phyloP scores from a whole-genome alignment of 2,113 vertebrate species.

The Malurus alboscapulatus region DNA sequence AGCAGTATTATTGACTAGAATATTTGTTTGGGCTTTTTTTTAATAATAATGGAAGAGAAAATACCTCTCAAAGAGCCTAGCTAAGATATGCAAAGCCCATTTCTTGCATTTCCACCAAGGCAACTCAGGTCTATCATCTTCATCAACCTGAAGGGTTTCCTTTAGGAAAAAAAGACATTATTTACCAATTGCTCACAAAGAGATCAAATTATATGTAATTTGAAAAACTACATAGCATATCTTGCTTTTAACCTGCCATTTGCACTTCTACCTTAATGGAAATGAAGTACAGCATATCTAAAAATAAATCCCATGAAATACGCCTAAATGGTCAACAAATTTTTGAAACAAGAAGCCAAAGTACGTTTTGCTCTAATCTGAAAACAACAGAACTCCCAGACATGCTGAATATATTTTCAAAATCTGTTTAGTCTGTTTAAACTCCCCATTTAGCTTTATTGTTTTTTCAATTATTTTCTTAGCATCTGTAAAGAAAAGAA shows the following conservation, averaged over 20 bases:
- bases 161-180: slow-evolving; percentile 32
- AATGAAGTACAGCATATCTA: background rate
- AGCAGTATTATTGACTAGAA: background rate
- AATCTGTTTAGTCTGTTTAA: background rate
- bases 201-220: background rate
- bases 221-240: background rate
- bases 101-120: slow-evolving; percentile 99
- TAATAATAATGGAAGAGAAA: background rate
- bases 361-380: background rate
- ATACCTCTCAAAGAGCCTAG: slow-evolving; percentile 96
- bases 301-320: background rate
- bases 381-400: background rate
- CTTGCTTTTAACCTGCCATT: background rate
- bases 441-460: background rate
- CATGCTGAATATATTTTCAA: background rate
- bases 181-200: background rate
- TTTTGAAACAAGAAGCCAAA: background rate
- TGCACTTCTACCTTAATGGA: background rate
- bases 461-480: background rate
- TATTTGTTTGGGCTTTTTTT: background rate
- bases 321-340: background rate
- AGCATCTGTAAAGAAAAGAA: background rate
- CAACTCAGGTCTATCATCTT: slow-evolving; percentile 94
- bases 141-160: slow-evolving; percentile 97
- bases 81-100: slow-evolving; percentile 98